Conservation (phyloP, 2,888 invertebrate species). For the Diarsia brunnea region DNA sequence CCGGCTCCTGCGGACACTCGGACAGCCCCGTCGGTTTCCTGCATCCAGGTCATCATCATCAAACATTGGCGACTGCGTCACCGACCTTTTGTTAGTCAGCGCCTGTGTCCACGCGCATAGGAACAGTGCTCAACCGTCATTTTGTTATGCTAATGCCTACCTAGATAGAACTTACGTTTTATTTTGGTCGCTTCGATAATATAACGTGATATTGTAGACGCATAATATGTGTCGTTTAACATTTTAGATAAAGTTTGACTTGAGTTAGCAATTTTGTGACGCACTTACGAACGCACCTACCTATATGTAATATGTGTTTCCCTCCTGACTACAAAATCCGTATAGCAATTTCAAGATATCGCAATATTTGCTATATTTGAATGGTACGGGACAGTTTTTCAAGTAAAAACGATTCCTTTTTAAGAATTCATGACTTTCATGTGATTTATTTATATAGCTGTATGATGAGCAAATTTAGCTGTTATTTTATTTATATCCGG, state of each 20-base stretch:
- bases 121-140: slow-evolving; percentile 30
- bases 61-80: slow-evolving; percentile 70
- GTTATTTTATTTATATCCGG: slow-evolving; percentile 11
- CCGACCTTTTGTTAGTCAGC: slow-evolving; percentile 59
- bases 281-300: neutral
- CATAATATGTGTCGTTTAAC: neutral
- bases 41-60: slow-evolving; percentile 79
- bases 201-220: neutral
- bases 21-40: slow-evolving; percentile 81
- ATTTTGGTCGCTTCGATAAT: slow-evolving; percentile 1
- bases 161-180: slow-evolving; percentile 5
- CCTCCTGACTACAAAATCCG: slow-evolving; percentile 9
- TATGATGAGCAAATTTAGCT: neutral
- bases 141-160: slow-evolving; percentile 30
- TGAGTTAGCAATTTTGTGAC: slow-evolving; percentile 1
- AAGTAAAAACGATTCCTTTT: neutral
- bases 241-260: neutral
- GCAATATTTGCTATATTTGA: slow-evolving; percentile 31
- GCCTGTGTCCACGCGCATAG: slow-evolving; percentile 47
- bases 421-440: slow-evolving; percentile 26
- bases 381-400: neutral
- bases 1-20: slow-evolving; percentile 85
- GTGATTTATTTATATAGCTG: neutral
- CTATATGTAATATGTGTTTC: slow-evolving; percentile 18
- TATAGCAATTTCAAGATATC: slow-evolving; percentile 26